Evolutionary conservation across 2,888 invertebrate genomes (phyloP).

Genomic region (Heliconius charithonia): DNA sequence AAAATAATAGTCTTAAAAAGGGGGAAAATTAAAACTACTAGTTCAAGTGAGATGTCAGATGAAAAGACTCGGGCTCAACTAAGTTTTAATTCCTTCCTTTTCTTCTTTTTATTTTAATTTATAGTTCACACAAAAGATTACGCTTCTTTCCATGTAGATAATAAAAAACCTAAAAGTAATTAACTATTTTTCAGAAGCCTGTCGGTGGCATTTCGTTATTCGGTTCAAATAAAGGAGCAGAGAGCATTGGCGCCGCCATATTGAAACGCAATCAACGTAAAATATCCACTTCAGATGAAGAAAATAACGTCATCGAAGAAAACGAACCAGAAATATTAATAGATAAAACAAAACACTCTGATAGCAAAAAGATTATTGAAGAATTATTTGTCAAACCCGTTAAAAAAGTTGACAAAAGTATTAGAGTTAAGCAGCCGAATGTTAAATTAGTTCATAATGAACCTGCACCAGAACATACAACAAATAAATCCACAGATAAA

Average conservation of each 20-base stretch:
- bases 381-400: constrained; percentile 68
- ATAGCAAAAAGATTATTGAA: constrained; percentile 65
- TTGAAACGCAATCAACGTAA: constrained; percentile 66
- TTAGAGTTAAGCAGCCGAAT: constrained; percentile 33
- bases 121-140: too few species aligned
- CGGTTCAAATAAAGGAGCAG: constrained; percentile 70
- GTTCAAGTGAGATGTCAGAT: too few species aligned
- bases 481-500: constrained; percentile 50
- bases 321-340: constrained; percentile 34
- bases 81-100: too few species aligned
- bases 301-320: constrained; percentile 51
- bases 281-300: constrained; percentile 64
- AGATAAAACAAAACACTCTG: constrained; percentile 4
- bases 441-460: not conserved
- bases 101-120: too few species aligned
- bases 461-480: constrained; percentile 36
- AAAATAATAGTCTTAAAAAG: too few species aligned
- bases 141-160: too few species aligned
- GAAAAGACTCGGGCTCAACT: too few species aligned
- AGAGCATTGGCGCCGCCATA: constrained; percentile 74
- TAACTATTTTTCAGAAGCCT: constrained; percentile 78
- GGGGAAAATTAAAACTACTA: too few species aligned
- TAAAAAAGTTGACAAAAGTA: constrained; percentile 41
- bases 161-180: not conserved
- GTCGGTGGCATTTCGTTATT: constrained; percentile 85